These are phyloP conservation scores for Oryzias sinensis DNA, from an alignment of 2,797 vertebrate species.

Conservation along the genomic window DNA sequence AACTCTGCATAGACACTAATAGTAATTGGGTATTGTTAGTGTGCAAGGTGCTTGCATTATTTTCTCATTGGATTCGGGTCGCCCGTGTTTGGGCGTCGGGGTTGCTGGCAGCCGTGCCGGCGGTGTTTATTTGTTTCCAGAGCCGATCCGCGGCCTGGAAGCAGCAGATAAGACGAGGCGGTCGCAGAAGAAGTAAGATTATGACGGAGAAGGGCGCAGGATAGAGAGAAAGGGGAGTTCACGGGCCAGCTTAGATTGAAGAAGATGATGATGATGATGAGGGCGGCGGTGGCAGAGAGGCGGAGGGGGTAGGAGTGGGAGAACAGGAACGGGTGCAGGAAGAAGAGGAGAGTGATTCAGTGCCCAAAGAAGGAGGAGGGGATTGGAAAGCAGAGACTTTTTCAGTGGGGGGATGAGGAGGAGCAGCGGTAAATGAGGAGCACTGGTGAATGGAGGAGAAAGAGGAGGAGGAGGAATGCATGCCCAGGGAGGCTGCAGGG, in stretches of 20 bases:
- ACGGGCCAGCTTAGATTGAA: constrained; percentile 18
- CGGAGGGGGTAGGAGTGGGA: not conserved
- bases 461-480: constrained; percentile 12
- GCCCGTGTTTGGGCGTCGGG: not conserved
- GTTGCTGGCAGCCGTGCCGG: not conserved
- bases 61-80: too few relatives aligned
- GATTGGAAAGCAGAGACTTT: constrained; percentile 29
- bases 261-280: constrained; percentile 32
- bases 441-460: constrained; percentile 20
- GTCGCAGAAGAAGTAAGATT: constrained; percentile 37
- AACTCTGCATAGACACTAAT: too few relatives aligned
- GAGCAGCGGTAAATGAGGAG: constrained; percentile 21
- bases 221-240: constrained; percentile 37
- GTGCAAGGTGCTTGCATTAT: too few relatives aligned
- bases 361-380: constrained; percentile 12
- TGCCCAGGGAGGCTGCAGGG: constrained; percentile 36
- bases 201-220: constrained; percentile 20
- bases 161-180: constrained; percentile 49
- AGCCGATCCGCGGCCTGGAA: constrained; percentile 53
- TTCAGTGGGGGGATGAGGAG: constrained; percentile 14
- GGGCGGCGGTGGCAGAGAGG: not conserved
- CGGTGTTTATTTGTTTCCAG: constrained; percentile 25
- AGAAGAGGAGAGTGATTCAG: constrained; percentile 6
- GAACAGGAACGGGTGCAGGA: not conserved
- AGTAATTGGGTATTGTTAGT: too few relatives aligned